These are phyloP conservation scores for Papilio gigon DNA, from an alignment of 2,888 invertebrate genomes.

Conservation along the genomic window DNA sequence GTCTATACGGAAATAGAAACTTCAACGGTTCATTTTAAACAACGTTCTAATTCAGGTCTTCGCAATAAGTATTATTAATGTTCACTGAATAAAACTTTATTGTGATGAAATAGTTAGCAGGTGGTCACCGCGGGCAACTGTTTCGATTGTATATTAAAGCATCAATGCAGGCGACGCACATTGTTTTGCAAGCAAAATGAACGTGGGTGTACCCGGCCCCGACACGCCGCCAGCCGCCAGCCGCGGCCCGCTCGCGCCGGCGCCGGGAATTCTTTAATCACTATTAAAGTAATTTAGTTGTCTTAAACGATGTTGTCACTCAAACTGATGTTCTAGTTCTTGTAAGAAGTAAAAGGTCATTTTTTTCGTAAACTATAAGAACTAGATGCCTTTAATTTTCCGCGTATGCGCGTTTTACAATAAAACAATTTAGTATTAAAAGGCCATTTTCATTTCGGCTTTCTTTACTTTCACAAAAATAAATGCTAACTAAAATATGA, in stretches of 20 bases:
- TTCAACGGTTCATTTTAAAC: not conserved
- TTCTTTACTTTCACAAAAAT: too few species aligned
- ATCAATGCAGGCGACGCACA: constrained; percentile 1
- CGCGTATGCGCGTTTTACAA: not conserved
- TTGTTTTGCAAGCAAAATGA: constrained; percentile 23
- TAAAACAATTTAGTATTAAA: too few species aligned
- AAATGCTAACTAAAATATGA: too few species aligned
- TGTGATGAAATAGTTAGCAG: not conserved
- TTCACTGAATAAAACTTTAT: not conserved
- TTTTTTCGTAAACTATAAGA: not conserved
- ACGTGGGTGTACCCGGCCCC: constrained; percentile 14
- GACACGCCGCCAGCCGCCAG: too few species aligned
- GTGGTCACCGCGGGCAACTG: constrained; percentile 9
- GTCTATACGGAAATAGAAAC: not conserved
- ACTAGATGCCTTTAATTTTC: not conserved
- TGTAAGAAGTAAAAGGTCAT: not conserved
- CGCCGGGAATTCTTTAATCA: not conserved
- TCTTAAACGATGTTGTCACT: not conserved
- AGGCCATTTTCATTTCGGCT: too few species aligned
- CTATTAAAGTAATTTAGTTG: constrained; percentile 2
- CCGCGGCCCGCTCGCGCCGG: not conserved
- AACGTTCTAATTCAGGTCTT: not conserved
- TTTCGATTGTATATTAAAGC: constrained; percentile 20
- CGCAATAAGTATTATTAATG: not conserved
- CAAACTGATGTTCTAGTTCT: not conserved